phyloP scores from a whole-genome alignment of 2,888 invertebrate genomes.

The Ceriagrion tenellum region DNA sequence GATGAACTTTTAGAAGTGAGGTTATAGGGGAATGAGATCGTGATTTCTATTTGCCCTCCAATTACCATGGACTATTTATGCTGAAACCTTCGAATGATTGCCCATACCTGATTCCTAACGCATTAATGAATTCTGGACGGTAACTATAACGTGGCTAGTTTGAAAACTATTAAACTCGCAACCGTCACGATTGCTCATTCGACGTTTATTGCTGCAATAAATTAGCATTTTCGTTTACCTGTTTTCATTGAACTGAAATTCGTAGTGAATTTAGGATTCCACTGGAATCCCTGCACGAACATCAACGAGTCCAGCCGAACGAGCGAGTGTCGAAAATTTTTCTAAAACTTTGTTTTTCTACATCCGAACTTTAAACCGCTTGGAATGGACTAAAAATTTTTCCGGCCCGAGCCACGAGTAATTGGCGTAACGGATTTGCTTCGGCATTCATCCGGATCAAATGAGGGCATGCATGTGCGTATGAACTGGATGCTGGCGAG shows the following conservation, averaged over 20 bases:
- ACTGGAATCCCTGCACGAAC: not conserved
- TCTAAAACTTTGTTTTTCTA: not conserved
- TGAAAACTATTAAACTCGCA: not conserved
- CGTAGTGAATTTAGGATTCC: not conserved
- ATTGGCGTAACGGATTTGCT: constrained; percentile 45
- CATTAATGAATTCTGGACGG: not conserved
- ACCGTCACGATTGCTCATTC: not conserved
- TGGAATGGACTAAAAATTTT: not conserved
- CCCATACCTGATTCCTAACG: too few species aligned
- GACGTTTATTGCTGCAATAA: not conserved
- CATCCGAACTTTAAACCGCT: not conserved
- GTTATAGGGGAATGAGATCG: too few species aligned
- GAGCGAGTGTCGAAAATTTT: not conserved
- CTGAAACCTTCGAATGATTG: too few species aligned
- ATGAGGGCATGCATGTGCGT: constrained; percentile 22
- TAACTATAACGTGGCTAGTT: not conserved
- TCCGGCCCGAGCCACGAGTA: not conserved
- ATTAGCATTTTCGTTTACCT: not conserved
- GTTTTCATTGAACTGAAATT: not conserved
- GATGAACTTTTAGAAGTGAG: too few species aligned
- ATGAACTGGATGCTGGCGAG: not conserved
- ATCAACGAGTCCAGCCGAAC: not conserved
- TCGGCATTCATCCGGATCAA: constrained; percentile 6
- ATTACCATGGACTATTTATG: too few species aligned
- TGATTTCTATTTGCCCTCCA: too few species aligned